phyloP scores from a whole-genome alignment of 2,888 invertebrate species.

The Orchesellides sinensis region DNA sequence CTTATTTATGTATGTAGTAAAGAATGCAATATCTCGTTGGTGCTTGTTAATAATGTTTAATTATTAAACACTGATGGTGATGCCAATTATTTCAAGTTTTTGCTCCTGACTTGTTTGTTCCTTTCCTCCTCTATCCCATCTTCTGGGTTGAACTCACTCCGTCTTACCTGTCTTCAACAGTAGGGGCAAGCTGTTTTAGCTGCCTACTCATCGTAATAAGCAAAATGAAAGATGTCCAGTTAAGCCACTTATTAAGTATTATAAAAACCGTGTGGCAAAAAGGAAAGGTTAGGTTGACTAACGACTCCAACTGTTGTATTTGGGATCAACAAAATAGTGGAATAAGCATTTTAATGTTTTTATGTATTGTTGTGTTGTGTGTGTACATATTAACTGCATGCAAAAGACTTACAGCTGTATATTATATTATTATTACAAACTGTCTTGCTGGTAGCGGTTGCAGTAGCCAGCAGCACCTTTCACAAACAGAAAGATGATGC shows the following conservation, averaged over 20 bases:
- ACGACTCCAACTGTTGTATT: slow-evolving; percentile 53
- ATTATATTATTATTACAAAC: neutral
- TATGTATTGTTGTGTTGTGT: neutral
- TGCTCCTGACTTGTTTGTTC: slow-evolving; percentile 64
- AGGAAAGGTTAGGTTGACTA: slow-evolving; percentile 50
- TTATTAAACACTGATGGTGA: slow-evolving; percentile 68
- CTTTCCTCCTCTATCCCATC: slow-evolving; percentile 60
- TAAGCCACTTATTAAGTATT: slow-evolving; percentile 64
- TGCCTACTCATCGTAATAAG: slow-evolving; percentile 55
- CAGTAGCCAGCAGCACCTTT: slow-evolving; percentile 51
- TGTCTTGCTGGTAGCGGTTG: slow-evolving; percentile 28
- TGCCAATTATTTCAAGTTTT: slow-evolving; percentile 73
- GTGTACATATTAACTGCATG: slow-evolving; percentile 6
- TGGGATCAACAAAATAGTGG: slow-evolving; percentile 51
- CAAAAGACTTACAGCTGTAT: neutral
- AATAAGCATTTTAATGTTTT: slow-evolving; percentile 42
- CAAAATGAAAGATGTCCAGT: slow-evolving; percentile 64
- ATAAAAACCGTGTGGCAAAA: slow-evolving; percentile 34
- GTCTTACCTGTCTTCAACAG: slow-evolving; percentile 15
- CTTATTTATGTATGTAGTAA: slow-evolving; percentile 39
- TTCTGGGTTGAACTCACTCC: slow-evolving; percentile 49
- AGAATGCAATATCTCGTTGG: slow-evolving; percentile 54
- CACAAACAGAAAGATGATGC: slow-evolving; percentile 30
- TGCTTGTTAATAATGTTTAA: slow-evolving; percentile 70
- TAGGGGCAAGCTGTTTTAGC: slow-evolving; percentile 57